A percentile compares a stretch with the other conserved stretches of the same genome.
Evolutionary conservation across 2,113 vertebrate genomes (phyloP).

Genomic region (Halichoeres trimaculatus): DNA sequence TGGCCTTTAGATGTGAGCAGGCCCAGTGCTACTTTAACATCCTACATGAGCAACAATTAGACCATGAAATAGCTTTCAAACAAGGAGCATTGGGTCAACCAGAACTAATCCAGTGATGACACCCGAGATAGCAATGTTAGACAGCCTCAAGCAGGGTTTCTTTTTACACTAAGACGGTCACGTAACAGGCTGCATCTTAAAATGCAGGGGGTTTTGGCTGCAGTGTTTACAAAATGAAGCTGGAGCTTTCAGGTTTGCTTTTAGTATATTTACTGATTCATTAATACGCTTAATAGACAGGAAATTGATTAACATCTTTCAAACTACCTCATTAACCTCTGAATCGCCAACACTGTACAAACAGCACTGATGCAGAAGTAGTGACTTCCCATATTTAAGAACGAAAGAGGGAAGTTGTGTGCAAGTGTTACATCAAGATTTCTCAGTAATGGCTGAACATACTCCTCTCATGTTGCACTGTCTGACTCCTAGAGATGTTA

Average conservation of each 20-base stretch:
- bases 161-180: neutral
- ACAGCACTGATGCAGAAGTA: constrained; percentile 5
- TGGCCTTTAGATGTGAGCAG: constrained; percentile 57
- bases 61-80: constrained; percentile 64
- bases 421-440: neutral
- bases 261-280: constrained; percentile 7
- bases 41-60: constrained; percentile 59
- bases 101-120: constrained; percentile 53
- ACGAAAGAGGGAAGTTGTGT: neutral
- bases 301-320: constrained; percentile 46
- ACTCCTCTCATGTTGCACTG: neutral
- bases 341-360: constrained; percentile 39
- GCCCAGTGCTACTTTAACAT: constrained; percentile 10
- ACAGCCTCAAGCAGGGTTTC: constrained; percentile 18
- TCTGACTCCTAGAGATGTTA: neutral
- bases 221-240: constrained; percentile 18
- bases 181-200: neutral
- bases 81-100: constrained; percentile 50
- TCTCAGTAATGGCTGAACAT: neutral
- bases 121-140: constrained; percentile 28
- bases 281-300: constrained; percentile 35
- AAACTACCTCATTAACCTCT: constrained; percentile 30
- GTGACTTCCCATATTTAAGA: constrained; percentile 21
- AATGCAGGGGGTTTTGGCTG: constrained; percentile 9
- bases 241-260: constrained; percentile 15